Evolutionary conservation across 2,888 invertebrate genomes (phyloP).

Genomic region (Automeris io): DNA sequence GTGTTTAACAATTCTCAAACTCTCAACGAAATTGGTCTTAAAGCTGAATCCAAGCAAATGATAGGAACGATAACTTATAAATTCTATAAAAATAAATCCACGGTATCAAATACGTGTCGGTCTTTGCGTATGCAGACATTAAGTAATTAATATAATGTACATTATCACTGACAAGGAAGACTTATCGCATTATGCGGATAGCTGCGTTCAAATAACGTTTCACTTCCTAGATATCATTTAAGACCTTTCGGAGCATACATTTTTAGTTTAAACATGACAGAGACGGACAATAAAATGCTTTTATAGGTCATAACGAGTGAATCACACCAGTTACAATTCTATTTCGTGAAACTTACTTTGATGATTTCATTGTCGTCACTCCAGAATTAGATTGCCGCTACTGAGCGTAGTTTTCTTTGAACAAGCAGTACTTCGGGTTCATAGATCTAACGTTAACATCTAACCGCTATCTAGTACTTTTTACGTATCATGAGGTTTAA

Average conservation of each 20-base stretch:
- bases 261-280: background rate
- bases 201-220: background rate
- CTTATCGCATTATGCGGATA: background rate
- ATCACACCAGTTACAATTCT: background rate
- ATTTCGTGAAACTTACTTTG: background rate
- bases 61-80: too few species aligned
- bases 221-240: background rate
- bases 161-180: background rate
- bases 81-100: too few species aligned
- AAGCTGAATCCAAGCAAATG: too few species aligned
- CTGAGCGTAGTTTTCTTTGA: background rate
- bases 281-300: background rate
- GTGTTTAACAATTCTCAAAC: too few species aligned
- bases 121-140: background rate
- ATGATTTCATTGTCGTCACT: slow-evolving; percentile 6
- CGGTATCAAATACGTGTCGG: too few species aligned
- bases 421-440: too few species aligned
- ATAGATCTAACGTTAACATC: too few species aligned
- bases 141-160: background rate
- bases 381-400: background rate
- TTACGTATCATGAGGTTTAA: too few species aligned
- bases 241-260: background rate
- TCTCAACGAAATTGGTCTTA: too few species aligned
- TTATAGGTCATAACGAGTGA: background rate
- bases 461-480: too few species aligned